Conservation (phyloP, 2,888 invertebrate genomes). For the Bugula neritina region DNA sequence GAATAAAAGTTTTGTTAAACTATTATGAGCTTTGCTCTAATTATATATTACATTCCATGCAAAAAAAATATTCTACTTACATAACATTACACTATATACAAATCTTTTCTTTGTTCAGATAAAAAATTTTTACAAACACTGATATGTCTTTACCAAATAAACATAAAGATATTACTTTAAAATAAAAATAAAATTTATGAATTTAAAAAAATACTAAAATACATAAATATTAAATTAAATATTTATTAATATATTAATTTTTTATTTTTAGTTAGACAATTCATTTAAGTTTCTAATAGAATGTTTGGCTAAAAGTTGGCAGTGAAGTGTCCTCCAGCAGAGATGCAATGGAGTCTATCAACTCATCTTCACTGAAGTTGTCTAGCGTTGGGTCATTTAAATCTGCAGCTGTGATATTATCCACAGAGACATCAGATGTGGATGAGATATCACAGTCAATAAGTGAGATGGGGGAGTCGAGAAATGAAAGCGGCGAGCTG, state of each 20-base stretch:
- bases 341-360: slow-evolving; percentile 13
- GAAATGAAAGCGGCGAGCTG: neutral
- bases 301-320: slow-evolving; percentile 22
- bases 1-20: too few relatives aligned
- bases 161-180: neutral
- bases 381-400: neutral
- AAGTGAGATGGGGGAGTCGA: slow-evolving; percentile 22
- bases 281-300: neutral
- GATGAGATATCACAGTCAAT: slow-evolving; percentile 22
- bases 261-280: neutral
- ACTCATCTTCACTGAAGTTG: slow-evolving; percentile 8
- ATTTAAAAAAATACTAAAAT: neutral
- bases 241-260: neutral
- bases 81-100: too few relatives aligned
- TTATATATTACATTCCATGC: too few relatives aligned
- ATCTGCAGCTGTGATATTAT: slow-evolving; percentile 11
- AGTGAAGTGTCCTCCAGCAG: slow-evolving; percentile 12
- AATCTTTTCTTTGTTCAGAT: too few relatives aligned
- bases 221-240: neutral
- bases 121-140: too few relatives aligned
- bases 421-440: neutral
- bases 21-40: too few relatives aligned
- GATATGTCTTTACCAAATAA: neutral
- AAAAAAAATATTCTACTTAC: too few relatives aligned
- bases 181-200: neutral